Conservation (phyloP, 2,797 vertebrate genomes). For the Notamacropus eugenii region DNA sequence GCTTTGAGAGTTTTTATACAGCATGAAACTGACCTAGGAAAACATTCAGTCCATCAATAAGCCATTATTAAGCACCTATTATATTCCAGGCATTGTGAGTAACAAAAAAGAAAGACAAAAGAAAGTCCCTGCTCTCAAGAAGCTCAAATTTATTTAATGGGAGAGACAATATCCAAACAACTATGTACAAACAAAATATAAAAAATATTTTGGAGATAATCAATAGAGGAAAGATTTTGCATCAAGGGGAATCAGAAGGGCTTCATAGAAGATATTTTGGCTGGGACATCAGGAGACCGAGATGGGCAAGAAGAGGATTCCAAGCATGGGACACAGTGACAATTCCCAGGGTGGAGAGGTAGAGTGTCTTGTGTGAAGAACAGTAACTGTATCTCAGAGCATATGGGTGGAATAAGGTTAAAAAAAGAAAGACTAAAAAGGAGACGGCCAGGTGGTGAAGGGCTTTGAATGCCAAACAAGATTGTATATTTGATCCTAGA, state of each 20-base stretch:
- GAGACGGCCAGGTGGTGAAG: neutral
- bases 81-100: neutral
- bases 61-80: neutral
- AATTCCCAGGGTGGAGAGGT: neutral
- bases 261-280: neutral
- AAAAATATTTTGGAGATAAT: neutral
- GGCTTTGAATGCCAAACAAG: neutral
- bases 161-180: neutral
- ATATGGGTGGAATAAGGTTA: neutral
- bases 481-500: neutral
- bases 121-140: neutral
- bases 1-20: neutral
- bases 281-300: neutral
- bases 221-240: neutral
- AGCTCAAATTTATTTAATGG: neutral
- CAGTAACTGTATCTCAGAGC: neutral
- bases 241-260: neutral
- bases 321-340: neutral
- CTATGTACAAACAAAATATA: neutral
- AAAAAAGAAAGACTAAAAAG: neutral
- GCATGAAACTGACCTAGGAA: neutral
- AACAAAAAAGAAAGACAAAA: neutral
- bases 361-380: neutral
- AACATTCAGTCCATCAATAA: neutral
- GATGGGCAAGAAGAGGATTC: neutral